Conservation (phyloP, 2,113 vertebrate genomes). For the Prietella phreatophila region DNA sequence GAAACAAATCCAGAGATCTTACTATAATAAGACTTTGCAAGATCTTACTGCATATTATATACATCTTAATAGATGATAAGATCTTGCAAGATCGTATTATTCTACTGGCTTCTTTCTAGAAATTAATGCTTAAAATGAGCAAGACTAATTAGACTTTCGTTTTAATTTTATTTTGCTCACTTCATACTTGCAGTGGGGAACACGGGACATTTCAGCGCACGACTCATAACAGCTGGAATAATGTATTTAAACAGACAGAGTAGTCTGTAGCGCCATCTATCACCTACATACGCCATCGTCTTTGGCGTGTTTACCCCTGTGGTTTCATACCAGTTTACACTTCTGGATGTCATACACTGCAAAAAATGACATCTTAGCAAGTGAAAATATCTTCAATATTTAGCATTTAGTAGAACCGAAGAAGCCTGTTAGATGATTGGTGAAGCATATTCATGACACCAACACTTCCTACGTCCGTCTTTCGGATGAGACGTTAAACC, state of each 20-base stretch:
- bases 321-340: neutral
- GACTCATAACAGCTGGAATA: neutral
- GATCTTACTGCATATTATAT: too few relatives aligned
- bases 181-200: neutral
- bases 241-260: neutral
- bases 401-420: neutral
- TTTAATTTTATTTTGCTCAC: too few relatives aligned
- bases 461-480: neutral
- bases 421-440: neutral
- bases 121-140: neutral
- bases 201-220: neutral
- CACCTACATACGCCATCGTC: neutral
- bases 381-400: neutral
- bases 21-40: too few relatives aligned
- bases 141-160: too few relatives aligned
- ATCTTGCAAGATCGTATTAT: too few relatives aligned
- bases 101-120: neutral
- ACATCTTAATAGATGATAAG: too few relatives aligned
- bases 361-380: neutral
- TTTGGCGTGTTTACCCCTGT: neutral
- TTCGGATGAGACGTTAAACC: too few relatives aligned
- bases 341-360: neutral
- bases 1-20: neutral
- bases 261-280: neutral
- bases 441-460: neutral